Percentiles rank a stretch among this genome's conserved stretches.
Evolutionary conservation across 2,797 vertebrate species (phyloP).

Genomic region (Semotilus atromaculatus): DNA sequence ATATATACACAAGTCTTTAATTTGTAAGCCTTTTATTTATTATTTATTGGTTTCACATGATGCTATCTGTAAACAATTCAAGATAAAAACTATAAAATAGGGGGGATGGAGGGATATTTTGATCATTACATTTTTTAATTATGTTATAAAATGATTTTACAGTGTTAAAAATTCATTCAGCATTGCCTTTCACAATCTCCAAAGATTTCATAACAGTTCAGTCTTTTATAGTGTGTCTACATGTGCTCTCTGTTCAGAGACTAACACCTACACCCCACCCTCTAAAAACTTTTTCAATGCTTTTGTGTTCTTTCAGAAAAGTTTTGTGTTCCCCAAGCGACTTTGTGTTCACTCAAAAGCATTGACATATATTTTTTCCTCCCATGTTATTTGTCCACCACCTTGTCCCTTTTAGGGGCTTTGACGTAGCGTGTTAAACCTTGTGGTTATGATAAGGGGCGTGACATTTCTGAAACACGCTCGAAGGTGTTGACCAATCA

Average conservation of each 20-base stretch:
- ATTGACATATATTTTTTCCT: background rate
- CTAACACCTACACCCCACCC: constrained; percentile 32
- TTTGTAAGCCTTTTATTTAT: background rate
- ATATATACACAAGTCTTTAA: no score
- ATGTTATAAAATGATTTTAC: background rate
- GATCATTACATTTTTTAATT: background rate
- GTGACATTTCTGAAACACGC: no score
- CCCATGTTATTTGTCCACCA: background rate
- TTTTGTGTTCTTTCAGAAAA: no score
- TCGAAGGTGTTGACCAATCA: no score
- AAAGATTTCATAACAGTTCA: background rate
- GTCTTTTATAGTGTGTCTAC: background rate
- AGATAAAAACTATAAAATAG: background rate
- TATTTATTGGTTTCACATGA: background rate
- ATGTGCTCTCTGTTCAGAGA: background rate
- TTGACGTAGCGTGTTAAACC: background rate
- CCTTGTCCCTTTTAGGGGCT: no score
- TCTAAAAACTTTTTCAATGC: background rate
- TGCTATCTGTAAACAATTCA: background rate
- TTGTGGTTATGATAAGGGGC: background rate
- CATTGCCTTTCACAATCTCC: background rate
- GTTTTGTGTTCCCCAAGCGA: no score
- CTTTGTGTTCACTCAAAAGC: background rate
- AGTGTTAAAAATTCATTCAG: background rate
- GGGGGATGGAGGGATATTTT: no score